These are phyloP conservation scores for Branchipolynoe longqiensis DNA, from an alignment of 2,888 invertebrate genomes.

Conservation along the genomic window DNA sequence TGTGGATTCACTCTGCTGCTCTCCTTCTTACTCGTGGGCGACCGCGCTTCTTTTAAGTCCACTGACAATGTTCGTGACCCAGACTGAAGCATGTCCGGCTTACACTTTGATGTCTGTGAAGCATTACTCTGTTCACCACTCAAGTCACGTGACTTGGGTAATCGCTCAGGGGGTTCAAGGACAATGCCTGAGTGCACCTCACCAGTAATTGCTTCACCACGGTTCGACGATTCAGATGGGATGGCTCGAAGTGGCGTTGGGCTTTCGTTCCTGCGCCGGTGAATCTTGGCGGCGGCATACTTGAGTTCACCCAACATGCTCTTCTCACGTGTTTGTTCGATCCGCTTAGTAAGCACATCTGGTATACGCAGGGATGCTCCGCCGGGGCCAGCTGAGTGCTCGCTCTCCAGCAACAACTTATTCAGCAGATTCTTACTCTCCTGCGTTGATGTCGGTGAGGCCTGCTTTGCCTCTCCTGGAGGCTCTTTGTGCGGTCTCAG, in stretches of 20 bases:
- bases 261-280: conserved; percentile 50
- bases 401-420: conserved; percentile 10
- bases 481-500: background rate
- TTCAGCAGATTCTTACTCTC: conserved; percentile 22
- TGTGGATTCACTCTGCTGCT: too few species aligned
- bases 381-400: background rate
- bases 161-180: conserved; percentile 27
- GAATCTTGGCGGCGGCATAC: conserved; percentile 60
- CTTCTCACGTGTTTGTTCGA: conserved; percentile 53
- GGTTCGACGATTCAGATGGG: conserved; percentile 18
- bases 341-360: conserved; percentile 52
- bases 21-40: too few species aligned
- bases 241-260: conserved; percentile 56
- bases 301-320: conserved; percentile 57
- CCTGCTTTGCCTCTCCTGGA: background rate
- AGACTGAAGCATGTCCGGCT: too few species aligned
- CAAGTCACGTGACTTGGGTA: conserved; percentile 8
- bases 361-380: conserved; percentile 58
- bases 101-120: background rate
- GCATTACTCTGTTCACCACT: background rate
- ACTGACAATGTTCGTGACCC: too few species aligned
- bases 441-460: conserved; percentile 43
- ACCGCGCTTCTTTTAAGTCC: too few species aligned
- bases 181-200: conserved; percentile 25
- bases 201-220: conserved; percentile 12